Evolutionary conservation across 2,113 vertebrate genomes (phyloP).

Genomic region (Cardinalis cardinalis): DNA sequence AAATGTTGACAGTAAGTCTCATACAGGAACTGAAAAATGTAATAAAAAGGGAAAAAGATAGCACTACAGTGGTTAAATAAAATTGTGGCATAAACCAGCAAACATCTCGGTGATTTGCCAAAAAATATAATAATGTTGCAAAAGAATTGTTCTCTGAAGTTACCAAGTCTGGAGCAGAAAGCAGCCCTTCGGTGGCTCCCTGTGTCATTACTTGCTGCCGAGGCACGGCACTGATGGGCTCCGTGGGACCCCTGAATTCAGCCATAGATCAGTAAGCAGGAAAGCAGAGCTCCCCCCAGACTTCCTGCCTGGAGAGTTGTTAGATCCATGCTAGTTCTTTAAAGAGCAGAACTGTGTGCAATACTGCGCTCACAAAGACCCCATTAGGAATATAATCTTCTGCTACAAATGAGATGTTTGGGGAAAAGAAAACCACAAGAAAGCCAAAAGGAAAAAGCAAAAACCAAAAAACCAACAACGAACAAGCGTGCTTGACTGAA

Average conservation of each 20-base stretch:
- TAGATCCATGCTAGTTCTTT: constrained; percentile 47
- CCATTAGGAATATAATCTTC: constrained; percentile 43
- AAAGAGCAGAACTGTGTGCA: constrained; percentile 56
- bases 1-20: not conserved
- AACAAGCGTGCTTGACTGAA: not conserved
- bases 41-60: not conserved
- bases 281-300: constrained; percentile 44
- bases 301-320: constrained; percentile 49
- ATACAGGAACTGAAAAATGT: not conserved
- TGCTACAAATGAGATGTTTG: constrained; percentile 53
- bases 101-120: not conserved
- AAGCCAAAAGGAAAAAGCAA: not conserved
- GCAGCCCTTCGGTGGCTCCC: constrained; percentile 14
- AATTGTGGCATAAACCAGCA: not conserved
- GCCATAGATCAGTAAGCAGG: constrained; percentile 41
- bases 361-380: constrained; percentile 26
- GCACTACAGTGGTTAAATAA: constrained; percentile 1
- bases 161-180: constrained; percentile 13
- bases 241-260: constrained; percentile 10
- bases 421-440: not conserved
- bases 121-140: constrained; percentile 14
- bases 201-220: constrained; percentile 5
- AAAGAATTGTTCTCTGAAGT: not conserved
- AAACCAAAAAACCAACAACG: not conserved
- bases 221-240: constrained; percentile 36